Conservation (phyloP, 2,797 vertebrate genomes). For the Gadopsis marmoratus region DNA sequence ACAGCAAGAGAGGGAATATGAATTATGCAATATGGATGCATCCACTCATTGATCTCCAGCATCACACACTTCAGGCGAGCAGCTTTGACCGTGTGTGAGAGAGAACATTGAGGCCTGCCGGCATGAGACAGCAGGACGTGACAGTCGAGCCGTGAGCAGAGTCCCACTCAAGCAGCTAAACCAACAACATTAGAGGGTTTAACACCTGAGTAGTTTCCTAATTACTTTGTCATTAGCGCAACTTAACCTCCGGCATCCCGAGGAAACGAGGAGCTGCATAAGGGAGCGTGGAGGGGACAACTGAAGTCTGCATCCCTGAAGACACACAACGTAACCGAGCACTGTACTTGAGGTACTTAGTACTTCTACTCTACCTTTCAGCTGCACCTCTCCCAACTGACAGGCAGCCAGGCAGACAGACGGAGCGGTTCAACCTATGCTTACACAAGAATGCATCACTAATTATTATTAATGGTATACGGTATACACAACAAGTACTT, state of each 20-base stretch:
- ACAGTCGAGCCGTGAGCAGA: constrained; percentile 36
- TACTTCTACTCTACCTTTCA: no score
- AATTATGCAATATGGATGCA: constrained; percentile 51
- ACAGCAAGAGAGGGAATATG: constrained; percentile 25
- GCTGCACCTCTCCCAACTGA: no score
- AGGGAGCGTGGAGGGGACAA: not conserved
- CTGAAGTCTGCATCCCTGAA: not conserved
- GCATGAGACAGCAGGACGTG: constrained; percentile 42
- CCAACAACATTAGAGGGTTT: constrained; percentile 62
- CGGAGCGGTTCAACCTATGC: no score
- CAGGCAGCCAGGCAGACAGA: no score
- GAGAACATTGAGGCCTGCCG: no score
- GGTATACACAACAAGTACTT: no score
- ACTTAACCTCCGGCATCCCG: constrained; percentile 44
- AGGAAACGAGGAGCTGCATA: constrained; percentile 6
- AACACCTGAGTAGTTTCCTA: constrained; percentile 67
- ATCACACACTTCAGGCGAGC: constrained; percentile 27
- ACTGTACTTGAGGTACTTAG: no score
- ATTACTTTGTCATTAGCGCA: constrained; percentile 66
- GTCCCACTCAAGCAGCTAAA: constrained; percentile 43
- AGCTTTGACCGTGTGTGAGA: constrained; percentile 30
- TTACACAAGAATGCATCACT: no score
- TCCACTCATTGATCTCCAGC: constrained; percentile 51
- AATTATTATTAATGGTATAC: no score
- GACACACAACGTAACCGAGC: not conserved